Conservation (phyloP, 2,113 vertebrate genomes). For the Petrocephalus zakoni region DNA sequence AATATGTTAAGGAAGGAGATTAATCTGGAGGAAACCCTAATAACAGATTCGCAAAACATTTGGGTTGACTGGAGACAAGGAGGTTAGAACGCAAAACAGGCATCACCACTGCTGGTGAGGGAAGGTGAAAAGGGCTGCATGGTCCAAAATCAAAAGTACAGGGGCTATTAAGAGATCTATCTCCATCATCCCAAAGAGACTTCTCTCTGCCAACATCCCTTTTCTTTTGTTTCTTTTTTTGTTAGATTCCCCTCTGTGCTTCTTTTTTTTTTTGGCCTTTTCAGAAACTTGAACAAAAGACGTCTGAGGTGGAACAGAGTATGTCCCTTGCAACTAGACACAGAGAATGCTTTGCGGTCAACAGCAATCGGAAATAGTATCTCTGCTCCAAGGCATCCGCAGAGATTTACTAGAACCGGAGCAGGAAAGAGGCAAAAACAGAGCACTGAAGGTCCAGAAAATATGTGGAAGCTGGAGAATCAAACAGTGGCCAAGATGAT, state of each 20-base stretch:
- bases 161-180: neutral
- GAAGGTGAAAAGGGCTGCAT: neutral
- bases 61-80: neutral
- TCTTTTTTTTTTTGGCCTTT: slow-evolving; percentile 1
- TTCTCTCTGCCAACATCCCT: neutral
- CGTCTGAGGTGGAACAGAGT: slow-evolving; percentile 5
- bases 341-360: neutral
- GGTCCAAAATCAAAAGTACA: neutral
- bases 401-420: neutral
- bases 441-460: neutral
- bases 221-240: neutral
- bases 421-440: neutral
- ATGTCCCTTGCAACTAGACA: neutral
- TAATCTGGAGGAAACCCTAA: neutral
- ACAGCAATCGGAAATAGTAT: neutral
- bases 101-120: neutral
- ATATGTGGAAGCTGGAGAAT: neutral
- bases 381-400: neutral
- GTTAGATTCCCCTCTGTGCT: neutral
- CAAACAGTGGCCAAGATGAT: neutral
- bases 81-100: neutral
- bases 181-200: neutral
- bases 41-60: neutral
- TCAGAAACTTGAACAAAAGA: neutral
- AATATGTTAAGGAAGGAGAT: neutral